Base-by-base conservation (phyloP, 1,140 invertebrate genomes). In the Cydia strobilella region DNA sequence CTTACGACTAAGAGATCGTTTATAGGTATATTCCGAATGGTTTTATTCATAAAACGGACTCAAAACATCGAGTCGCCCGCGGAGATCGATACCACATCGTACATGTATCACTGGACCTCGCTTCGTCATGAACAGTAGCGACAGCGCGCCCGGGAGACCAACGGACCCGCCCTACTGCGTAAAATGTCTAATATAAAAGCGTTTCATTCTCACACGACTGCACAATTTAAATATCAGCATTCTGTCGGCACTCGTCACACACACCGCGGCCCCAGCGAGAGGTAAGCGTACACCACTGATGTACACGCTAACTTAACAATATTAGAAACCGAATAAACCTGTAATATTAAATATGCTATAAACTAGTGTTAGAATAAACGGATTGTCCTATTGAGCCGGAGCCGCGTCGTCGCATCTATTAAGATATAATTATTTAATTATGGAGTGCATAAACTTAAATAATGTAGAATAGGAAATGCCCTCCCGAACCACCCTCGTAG, bases 361-460 rank as follows among this genome's bases (percentile, higher is more conserved):
- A 69, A 69, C 65, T 69, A 69, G 31, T 69, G 25, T 69, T 69
- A 69, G 27, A 35, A 69, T 69, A 69, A 18, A 69, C 65, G 65
- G 65, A 69, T 69, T 39, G 54, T 39, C 27, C 65, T 69, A 69
- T 69, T 4, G 6, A 69, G 9, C 65, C 65, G n/a, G 65, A 20
- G 27, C 65, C 31, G 31, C 65, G 65, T 10, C n/a, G 31, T 69
- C 65, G 65, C 65, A 69, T 9, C 18, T 42, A 69, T 69, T 75
- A 78, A 79, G 42, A 83, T 62, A 83, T 75, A 80, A 79, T 78
- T 80, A 77, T 79, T 78, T 84, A 82, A 82, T 78, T 81, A 87
- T 87, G 86, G 86, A 88, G 87, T 91, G 88, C 86, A 88, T 85
- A 86, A 90, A 87, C 87, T 90, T 89, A 90, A 59, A 87, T 86